Percentiles rank a stretch among this genome's conserved stretches.
These are phyloP conservation scores for Poeciliopsis paucimaculata DNA, from an alignment of 2,797 vertebrate species.

Conservation along the genomic window DNA sequence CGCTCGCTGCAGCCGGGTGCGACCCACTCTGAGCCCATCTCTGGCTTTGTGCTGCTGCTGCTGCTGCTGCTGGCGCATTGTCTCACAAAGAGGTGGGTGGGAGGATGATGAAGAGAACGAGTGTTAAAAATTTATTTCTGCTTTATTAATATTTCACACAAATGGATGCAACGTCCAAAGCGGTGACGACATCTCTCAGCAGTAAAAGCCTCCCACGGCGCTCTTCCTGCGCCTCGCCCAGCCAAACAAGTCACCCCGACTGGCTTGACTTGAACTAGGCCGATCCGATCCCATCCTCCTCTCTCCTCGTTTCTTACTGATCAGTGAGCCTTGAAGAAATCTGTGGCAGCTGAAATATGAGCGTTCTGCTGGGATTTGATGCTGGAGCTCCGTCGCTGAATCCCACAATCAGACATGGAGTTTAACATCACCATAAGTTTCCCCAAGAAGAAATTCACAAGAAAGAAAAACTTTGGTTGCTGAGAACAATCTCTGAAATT, in stretches of 20 bases:
- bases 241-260: conserved; percentile 25
- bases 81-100: conserved; percentile 51
- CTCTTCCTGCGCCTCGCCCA: conserved; percentile 30
- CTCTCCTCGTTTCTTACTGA: conserved; percentile 43
- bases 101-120: conserved; percentile 61
- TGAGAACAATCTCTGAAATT: conserved; percentile 50
- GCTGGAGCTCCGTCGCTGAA: conserved; percentile 50
- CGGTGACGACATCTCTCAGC: conserved; percentile 34
- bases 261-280: conserved; percentile 35
- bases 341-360: conserved; percentile 47
- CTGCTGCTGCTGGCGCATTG: conserved; percentile 26
- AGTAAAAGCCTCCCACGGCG: conserved; percentile 48
- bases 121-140: conserved; percentile 68
- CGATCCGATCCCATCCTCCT: conserved; percentile 23
- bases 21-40: background rate
- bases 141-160: conserved; percentile 67
- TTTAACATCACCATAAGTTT: conserved; percentile 44
- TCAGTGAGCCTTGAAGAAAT: conserved; percentile 54
- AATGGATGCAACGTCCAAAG: conserved; percentile 57
- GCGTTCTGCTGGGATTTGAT: conserved; percentile 60
- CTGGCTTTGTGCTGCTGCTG: conserved; percentile 15
- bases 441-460: conserved; percentile 45
- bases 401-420: conserved; percentile 51
- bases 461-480: conserved; percentile 19
- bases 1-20: conserved; percentile 21